phyloP scores from a whole-genome alignment of 2,113 vertebrate genomes.

The Pardalotus punctatus region DNA sequence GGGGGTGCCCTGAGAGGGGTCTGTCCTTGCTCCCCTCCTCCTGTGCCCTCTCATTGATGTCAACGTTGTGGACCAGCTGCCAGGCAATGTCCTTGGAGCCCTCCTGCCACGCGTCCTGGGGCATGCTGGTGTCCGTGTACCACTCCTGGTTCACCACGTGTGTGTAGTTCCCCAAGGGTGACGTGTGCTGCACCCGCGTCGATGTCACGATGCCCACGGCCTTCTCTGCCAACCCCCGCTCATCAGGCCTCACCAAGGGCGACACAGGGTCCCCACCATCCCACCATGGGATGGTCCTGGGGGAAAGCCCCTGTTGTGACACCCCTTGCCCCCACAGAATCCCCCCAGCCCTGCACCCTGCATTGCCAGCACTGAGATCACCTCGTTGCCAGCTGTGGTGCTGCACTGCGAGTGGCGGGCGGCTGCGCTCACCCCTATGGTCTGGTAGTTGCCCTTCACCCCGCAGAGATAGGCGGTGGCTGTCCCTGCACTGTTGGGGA shows the following conservation, averaged over 20 bases:
- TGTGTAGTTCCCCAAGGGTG: conserved; percentile 84
- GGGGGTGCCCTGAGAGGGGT: fast-evolving
- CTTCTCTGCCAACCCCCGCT: conserved; percentile 74
- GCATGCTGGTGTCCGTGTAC: conserved; percentile 85
- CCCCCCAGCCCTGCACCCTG: background rate
- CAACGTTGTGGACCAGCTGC: conserved; percentile 86
- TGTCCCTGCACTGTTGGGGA: conserved; percentile 88
- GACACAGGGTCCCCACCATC: fast-evolving
- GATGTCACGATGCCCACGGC: conserved; percentile 92
- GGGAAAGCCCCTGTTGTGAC: fast-evolving
- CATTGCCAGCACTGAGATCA: conserved; percentile 79
- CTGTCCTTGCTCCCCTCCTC: too few relatives aligned
- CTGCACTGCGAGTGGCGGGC: conserved; percentile 77
- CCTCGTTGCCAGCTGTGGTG: conserved; percentile 83
- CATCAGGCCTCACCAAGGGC: background rate
- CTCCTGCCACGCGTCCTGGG: conserved; percentile 1
- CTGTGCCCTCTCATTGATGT: conserved; percentile 79
- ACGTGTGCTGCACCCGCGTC: conserved; percentile 90
- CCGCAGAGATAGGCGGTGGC: conserved; percentile 93
- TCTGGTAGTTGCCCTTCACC: conserved; percentile 86
- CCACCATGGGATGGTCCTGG: fast-evolving
- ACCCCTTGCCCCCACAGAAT: fast-evolving
- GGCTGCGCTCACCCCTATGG: conserved; percentile 82
- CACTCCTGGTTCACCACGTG: conserved; percentile 88
- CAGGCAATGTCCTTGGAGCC: conserved; percentile 88